phyloP scores from a whole-genome alignment of 37 sponge, comb jelly and placozoan species.

The Axinella damicornis region DNA sequence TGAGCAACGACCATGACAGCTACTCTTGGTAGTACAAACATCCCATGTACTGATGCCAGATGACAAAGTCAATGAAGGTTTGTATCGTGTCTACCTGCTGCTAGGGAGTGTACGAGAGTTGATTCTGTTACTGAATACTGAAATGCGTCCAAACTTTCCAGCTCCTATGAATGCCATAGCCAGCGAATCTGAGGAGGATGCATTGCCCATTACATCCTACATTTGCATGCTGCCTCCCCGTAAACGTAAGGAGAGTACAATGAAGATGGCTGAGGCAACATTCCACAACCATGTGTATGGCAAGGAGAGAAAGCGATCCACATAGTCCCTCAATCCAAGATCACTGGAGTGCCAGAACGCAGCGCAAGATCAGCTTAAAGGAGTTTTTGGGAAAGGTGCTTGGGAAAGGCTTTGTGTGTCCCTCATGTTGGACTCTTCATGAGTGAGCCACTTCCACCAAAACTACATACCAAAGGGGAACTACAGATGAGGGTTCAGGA shows the following conservation, averaged over 20 bases:
- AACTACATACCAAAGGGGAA: neutral
- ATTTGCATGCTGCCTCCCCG: conserved; percentile 31
- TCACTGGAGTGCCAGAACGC: conserved; percentile 20
- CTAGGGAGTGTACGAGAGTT: neutral
- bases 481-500: conserved; percentile 8
- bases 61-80: conserved; percentile 39
- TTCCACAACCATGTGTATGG: conserved; percentile 67
- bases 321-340: conserved; percentile 37
- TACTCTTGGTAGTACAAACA: too few relatives aligned
- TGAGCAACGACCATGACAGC: too few relatives aligned
- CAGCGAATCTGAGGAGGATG: conserved; percentile 21
- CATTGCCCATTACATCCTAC: conserved; percentile 24
- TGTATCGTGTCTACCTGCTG: conserved; percentile 27
- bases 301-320: conserved; percentile 5
- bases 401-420: conserved; percentile 32
- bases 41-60: conserved; percentile 11
- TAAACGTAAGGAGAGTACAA: conserved; percentile 38
- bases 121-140: neutral
- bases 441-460: neutral
- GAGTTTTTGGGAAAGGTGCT: conserved; percentile 6
- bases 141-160: neutral
- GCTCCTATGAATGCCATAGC: too few relatives aligned
- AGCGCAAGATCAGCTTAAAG: conserved; percentile 4
- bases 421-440: conserved; percentile 17
- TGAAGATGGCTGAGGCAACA: conserved; percentile 26